Conservation (phyloP, 2,113 vertebrate genomes). For the Salvelinus namaycush region DNA sequence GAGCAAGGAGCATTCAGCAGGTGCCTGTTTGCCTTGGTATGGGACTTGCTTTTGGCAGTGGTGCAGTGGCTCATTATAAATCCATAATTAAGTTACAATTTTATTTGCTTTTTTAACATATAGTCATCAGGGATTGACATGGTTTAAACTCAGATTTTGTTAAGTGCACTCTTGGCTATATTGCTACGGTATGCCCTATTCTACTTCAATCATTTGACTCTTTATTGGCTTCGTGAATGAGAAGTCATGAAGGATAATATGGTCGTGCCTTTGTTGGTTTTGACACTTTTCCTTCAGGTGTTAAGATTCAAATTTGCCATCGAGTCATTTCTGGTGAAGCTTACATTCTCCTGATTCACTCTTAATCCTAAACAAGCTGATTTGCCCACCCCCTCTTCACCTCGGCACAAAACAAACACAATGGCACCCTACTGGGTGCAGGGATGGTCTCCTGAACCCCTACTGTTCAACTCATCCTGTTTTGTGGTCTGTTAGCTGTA, state of each 20-base stretch:
- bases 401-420: slow-evolving; percentile 59
- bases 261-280: slow-evolving; percentile 9
- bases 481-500: slow-evolving; percentile 52
- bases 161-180: slow-evolving; percentile 57
- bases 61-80: slow-evolving; percentile 70
- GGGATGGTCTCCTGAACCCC: slow-evolving; percentile 56
- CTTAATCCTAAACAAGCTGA: slow-evolving; percentile 64
- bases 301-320: slow-evolving; percentile 40
- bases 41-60: slow-evolving; percentile 73
- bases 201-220: slow-evolving; percentile 33
- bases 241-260: slow-evolving; percentile 31
- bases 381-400: slow-evolving; percentile 35
- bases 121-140: slow-evolving; percentile 52
- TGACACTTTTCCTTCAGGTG: slow-evolving; percentile 39
- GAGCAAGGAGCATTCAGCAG: slow-evolving; percentile 73
- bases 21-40: slow-evolving; percentile 73
- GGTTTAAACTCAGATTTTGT: slow-evolving; percentile 61
- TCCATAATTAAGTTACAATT: slow-evolving; percentile 74
- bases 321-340: slow-evolving; percentile 35
- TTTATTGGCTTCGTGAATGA: slow-evolving; percentile 44
- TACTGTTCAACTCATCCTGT: slow-evolving; percentile 53
- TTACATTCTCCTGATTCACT: slow-evolving; percentile 57
- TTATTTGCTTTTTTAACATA: slow-evolving; percentile 63
- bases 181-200: slow-evolving; percentile 34
- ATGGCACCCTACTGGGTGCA: slow-evolving; percentile 52